phyloP scores from a whole-genome alignment of 2,797 vertebrate genomes.

The Anisognathus igniventris region DNA sequence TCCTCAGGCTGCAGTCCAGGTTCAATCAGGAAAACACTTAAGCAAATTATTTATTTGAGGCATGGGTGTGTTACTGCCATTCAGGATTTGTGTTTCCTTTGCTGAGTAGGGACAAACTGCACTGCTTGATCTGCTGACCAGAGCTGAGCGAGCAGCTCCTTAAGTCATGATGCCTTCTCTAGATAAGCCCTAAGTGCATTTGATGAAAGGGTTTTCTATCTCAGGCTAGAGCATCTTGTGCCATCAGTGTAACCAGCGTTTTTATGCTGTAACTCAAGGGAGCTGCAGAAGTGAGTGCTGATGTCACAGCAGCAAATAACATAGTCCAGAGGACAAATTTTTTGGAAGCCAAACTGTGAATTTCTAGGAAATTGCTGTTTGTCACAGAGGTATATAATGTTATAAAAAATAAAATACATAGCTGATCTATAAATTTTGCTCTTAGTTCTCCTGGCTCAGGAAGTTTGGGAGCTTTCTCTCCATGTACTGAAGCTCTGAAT shows the following conservation, averaged over 20 bases:
- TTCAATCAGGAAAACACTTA: not conserved
- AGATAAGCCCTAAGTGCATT: not conserved
- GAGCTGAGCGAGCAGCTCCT: not conserved
- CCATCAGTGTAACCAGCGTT: not conserved
- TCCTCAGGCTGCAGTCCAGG: not conserved
- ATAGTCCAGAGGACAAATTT: not conserved
- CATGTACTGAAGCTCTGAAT: not conserved
- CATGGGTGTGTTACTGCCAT: not conserved
- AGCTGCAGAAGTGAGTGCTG: not conserved
- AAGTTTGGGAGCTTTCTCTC: not conserved
- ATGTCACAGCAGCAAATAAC: not conserved
- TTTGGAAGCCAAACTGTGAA: not conserved
- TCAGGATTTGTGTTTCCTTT: not conserved
- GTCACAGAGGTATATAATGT: not conserved
- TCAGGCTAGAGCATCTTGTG: not conserved
- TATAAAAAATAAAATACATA: not conserved
- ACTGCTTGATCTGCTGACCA: not conserved
- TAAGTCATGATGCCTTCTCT: not conserved
- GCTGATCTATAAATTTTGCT: not conserved
- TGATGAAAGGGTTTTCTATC: not conserved
- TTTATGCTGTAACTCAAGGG: not conserved
- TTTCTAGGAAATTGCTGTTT: not conserved
- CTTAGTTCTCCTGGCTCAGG: not conserved
- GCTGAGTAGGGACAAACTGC: not conserved
- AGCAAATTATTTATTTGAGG: not conserved